phyloP scores from a whole-genome alignment of 1,140 invertebrate genomes.

The Ericerus pela region DNA sequence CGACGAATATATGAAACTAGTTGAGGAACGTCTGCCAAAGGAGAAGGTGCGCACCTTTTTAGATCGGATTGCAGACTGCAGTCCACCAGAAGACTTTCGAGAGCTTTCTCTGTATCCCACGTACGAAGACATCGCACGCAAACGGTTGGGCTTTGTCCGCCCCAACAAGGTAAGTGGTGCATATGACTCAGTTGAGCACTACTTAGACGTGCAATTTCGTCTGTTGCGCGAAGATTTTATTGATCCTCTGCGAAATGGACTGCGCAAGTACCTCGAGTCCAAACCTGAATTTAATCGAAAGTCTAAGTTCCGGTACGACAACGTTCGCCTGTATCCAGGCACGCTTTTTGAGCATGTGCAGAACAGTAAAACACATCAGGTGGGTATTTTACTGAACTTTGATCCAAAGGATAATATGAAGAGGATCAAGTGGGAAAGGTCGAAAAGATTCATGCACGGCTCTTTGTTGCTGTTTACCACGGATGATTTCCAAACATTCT shows the following conservation, averaged over 20 bases:
- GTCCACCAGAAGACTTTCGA: conserved; percentile 19
- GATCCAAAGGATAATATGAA: conserved; percentile 15
- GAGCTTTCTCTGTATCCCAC: conserved; percentile 16
- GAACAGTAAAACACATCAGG: conserved; percentile 13
- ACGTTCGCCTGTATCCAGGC: conserved; percentile 17
- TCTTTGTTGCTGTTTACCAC: conserved; percentile 53
- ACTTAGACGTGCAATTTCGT: conserved; percentile 61
- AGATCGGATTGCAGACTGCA: background rate
- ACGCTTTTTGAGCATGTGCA: conserved; percentile 9
- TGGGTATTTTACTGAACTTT: conserved; percentile 14
- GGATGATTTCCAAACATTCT: conserved; percentile 47
- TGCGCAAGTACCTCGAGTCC: conserved; percentile 30
- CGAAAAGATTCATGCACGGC: conserved; percentile 50
- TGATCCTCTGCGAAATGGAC: conserved; percentile 38
- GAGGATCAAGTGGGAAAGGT: conserved; percentile 28
- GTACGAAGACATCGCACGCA: conserved; percentile 2
- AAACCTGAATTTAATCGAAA: background rate
- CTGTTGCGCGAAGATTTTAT: conserved; percentile 60
- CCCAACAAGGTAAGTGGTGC: conserved; percentile 42
- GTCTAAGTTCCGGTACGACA: conserved; percentile 12
- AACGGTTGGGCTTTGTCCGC: conserved; percentile 33
- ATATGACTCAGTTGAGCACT: conserved; percentile 48
- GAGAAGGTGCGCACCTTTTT: conserved; percentile 2
- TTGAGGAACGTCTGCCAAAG: conserved; percentile 3
- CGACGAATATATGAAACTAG: background rate